Percentiles rank a stretch among this genome's conserved stretches.
phyloP scores from a whole-genome alignment of 2,113 vertebrate genomes.

The Sisor rabdophorus region DNA sequence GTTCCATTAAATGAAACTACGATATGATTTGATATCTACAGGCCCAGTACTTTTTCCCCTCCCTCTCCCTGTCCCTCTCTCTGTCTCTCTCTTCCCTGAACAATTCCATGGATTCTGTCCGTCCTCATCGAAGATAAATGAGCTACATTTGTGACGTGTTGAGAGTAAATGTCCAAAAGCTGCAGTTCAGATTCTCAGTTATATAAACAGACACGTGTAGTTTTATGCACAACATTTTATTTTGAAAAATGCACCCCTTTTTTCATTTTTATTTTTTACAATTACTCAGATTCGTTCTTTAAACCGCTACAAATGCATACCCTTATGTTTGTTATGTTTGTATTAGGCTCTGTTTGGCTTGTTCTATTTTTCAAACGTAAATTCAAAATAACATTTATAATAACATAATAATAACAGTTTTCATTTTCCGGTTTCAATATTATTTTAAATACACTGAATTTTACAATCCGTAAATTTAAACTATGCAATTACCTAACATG shows the following conservation, averaged over 20 bases:
- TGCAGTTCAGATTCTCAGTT: slow-evolving; percentile 53
- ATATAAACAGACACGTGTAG: slow-evolving; percentile 39
- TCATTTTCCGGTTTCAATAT: neutral
- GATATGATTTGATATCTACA: slow-evolving; percentile 83
- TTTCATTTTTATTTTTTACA: slow-evolving; percentile 7
- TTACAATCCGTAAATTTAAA: neutral
- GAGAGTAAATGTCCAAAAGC: slow-evolving; percentile 74
- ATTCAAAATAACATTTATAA: neutral
- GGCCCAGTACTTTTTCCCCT: slow-evolving; percentile 66
- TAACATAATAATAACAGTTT: neutral
- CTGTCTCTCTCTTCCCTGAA: slow-evolving; percentile 49
- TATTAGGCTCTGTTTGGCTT: neutral
- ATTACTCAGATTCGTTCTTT: slow-evolving; percentile 1
- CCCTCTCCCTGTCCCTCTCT: slow-evolving; percentile 45
- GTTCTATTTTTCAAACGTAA: neutral
- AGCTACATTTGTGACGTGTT: slow-evolving; percentile 84
- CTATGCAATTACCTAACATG: neutral
- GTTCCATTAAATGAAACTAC: slow-evolving; percentile 73
- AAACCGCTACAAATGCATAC: neutral
- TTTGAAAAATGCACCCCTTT: slow-evolving; percentile 15
- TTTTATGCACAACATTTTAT: slow-evolving; percentile 26
- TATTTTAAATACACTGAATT: neutral
- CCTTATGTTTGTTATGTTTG: neutral
- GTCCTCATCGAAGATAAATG: slow-evolving; percentile 88
- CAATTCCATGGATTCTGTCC: slow-evolving; percentile 78